Percentiles rank a stretch among this genome's conserved stretches.
phyloP scores from a whole-genome alignment of 2,797 vertebrate genomes.

The Neomorphus geoffroyi region DNA sequence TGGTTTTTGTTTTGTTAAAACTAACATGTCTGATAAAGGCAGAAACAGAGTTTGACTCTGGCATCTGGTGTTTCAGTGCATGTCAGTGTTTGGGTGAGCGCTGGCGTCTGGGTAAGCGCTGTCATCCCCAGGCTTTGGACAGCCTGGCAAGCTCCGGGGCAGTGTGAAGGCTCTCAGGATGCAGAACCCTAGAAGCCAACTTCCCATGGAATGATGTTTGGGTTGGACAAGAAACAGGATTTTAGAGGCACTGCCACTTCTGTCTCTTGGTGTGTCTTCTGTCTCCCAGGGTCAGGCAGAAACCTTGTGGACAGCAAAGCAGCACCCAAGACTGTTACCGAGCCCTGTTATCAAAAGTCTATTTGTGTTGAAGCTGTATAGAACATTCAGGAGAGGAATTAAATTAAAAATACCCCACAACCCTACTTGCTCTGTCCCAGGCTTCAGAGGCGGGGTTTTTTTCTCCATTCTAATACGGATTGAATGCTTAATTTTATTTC shows the following conservation, averaged over 20 bases:
- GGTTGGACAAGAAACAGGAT: background rate
- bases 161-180: background rate
- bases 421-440: background rate
- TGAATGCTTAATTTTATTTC: background rate
- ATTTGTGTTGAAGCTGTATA: background rate
- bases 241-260: background rate
- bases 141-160: background rate
- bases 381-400: background rate
- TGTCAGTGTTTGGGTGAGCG: rapidly evolving
- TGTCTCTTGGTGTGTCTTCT: background rate
- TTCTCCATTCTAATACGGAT: background rate
- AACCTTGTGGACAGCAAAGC: background rate
- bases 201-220: background rate
- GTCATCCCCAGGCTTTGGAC: background rate
- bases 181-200: background rate
- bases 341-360: background rate
- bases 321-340: background rate
- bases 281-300: background rate
- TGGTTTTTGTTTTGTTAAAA: background rate
- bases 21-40: rapidly evolving
- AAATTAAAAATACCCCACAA: background rate
- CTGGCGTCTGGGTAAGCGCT: background rate
- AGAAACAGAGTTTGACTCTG: background rate
- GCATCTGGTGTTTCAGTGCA: rapidly evolving
- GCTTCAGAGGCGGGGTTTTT: background rate